phyloP scores from a whole-genome alignment of 2,888 invertebrate genomes.

The Meiosimyza decipiens region DNA sequence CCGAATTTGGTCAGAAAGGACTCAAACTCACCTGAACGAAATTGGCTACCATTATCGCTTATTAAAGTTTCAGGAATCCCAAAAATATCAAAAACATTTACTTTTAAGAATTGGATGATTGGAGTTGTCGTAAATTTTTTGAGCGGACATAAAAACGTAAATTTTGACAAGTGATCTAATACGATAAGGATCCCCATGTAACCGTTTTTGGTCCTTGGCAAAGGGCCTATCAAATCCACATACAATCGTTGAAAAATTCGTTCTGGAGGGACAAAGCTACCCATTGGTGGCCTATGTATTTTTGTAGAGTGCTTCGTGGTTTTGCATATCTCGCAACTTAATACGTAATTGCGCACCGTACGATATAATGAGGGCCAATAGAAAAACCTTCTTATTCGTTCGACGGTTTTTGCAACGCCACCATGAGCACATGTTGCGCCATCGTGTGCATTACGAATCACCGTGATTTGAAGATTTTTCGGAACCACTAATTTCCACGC shows the following conservation, averaged over 20 bases:
- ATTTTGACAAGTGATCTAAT: background rate
- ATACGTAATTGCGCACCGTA: slow-evolving; percentile 5
- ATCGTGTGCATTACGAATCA: slow-evolving; percentile 15
- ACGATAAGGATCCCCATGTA: slow-evolving; percentile 31
- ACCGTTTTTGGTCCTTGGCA: slow-evolving; percentile 18
- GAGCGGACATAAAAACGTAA: slow-evolving; percentile 4
- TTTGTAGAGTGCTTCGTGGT: slow-evolving; percentile 31
- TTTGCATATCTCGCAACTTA: slow-evolving; percentile 27
- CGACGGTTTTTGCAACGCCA: slow-evolving; percentile 12
- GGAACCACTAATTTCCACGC: slow-evolving; percentile 25
- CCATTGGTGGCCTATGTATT: slow-evolving; percentile 35
- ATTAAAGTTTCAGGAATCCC: background rate
- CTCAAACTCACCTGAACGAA: slow-evolving; percentile 19
- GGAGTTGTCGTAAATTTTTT: background rate
- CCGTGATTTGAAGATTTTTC: background rate
- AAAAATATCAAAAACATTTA: slow-evolving; percentile 2
- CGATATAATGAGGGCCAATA: background rate
- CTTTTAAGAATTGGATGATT: background rate
- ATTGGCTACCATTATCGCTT: slow-evolving; percentile 36
- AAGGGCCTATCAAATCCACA: slow-evolving; percentile 30
- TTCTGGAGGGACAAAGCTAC: slow-evolving; percentile 3
- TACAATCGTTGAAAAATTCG: background rate
- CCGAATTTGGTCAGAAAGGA: background rate
- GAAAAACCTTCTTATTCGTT: background rate
- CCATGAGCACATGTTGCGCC: slow-evolving; percentile 30